Percentiles rank a stretch among this genome's conserved stretches.
Conservation (phyloP, 2,888 invertebrate species). For the Hofmannophila pseudospretella region DNA sequence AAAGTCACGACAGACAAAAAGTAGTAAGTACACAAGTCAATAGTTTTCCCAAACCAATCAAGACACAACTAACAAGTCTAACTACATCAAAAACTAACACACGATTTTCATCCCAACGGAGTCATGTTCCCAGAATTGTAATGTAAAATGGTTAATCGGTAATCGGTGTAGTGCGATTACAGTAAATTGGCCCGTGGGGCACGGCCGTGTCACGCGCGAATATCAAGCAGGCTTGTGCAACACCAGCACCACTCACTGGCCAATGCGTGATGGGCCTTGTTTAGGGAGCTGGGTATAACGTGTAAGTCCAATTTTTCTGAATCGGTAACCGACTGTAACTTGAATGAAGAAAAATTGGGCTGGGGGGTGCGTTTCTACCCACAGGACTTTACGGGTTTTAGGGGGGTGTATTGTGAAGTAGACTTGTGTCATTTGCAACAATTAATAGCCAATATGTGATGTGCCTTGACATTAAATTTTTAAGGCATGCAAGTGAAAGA, state of each 20-base stretch:
- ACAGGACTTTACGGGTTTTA: too few relatives aligned
- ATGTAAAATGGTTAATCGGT: conserved; percentile 70
- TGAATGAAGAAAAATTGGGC: too few relatives aligned
- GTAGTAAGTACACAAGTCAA: too few relatives aligned
- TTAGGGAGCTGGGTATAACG: conserved; percentile 13
- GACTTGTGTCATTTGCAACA: too few relatives aligned
- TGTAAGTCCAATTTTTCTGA: conserved; percentile 15
- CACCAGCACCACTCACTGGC: conserved; percentile 49
- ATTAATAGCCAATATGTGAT: neutral
- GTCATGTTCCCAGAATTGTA: conserved; percentile 66
- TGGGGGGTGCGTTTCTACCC: too few relatives aligned
- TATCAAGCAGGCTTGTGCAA: conserved; percentile 55
- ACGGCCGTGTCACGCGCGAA: conserved; percentile 66
- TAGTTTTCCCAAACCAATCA: too few relatives aligned
- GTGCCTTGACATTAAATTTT: too few relatives aligned
- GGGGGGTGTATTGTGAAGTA: too few relatives aligned
- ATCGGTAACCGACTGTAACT: too few relatives aligned
- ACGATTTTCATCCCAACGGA: conserved; percentile 27
- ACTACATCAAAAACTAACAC: conserved; percentile 17
- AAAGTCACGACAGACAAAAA: too few relatives aligned
- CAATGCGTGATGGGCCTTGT: conserved; percentile 58
- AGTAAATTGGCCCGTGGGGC: conserved; percentile 62
- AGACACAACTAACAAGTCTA: too few relatives aligned
- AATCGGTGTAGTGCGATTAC: conserved; percentile 63
- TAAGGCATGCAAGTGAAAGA: too few relatives aligned